Conservation (phyloP, 2,113 vertebrate species). For the Antennarius striatus region DNA sequence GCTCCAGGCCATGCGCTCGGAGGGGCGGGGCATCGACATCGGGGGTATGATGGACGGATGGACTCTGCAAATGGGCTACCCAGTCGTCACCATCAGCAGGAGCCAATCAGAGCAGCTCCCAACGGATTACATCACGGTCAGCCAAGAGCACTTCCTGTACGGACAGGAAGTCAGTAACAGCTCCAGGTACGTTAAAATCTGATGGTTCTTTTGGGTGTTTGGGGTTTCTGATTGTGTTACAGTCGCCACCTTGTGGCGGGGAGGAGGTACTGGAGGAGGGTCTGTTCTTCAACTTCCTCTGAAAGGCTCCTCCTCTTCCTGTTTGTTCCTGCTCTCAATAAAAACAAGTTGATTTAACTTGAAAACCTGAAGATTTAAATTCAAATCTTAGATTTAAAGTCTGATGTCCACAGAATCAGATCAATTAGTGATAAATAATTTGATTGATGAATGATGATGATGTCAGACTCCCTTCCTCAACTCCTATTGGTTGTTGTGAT, state of each 20-base stretch:
- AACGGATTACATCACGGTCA: constrained; percentile 82
- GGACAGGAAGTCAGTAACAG: constrained; percentile 84
- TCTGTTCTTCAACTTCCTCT: neutral
- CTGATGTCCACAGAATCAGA: too few species aligned
- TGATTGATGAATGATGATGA: too few species aligned
- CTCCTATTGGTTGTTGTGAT: too few species aligned
- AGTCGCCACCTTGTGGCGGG: too few species aligned
- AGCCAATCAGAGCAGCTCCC: constrained; percentile 81
- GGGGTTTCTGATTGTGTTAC: too few species aligned
- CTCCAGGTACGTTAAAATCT: constrained; percentile 75
- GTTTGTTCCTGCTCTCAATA: constrained; percentile 17
- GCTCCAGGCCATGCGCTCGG: constrained; percentile 88
- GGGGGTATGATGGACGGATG: constrained; percentile 96
- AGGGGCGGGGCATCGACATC: constrained; percentile 92
- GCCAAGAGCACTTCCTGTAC: constrained; percentile 94
- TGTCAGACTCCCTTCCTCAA: too few species aligned
- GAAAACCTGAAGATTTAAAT: too few species aligned
- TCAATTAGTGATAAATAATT: too few species aligned
- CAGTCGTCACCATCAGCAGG: constrained; percentile 92
- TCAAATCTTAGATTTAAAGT: too few species aligned
- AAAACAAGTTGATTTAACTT: constrained; percentile 3
- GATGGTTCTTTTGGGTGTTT: too few species aligned
- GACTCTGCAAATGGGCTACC: constrained; percentile 99
- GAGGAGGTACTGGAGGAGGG: too few species aligned
- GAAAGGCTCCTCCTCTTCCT: constrained; percentile 6